These are phyloP conservation scores for Cenopis cana DNA, from an alignment of 2,888 invertebrate species.

Conservation along the genomic window DNA sequence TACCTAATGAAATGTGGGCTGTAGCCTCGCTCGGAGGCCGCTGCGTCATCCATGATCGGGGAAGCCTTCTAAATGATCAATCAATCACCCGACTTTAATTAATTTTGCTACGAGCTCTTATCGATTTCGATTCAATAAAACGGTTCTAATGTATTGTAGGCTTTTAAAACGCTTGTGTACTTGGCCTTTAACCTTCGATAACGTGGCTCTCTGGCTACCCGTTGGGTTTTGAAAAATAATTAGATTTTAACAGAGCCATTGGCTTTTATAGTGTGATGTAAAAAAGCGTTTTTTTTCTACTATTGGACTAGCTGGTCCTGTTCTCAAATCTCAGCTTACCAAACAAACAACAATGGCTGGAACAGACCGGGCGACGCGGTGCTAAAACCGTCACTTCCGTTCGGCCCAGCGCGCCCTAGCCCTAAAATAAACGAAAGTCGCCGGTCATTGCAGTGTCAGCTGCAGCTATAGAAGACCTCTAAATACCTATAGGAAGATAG, in stretches of 20 bases:
- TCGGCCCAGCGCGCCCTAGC: neutral
- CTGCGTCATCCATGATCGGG: neutral
- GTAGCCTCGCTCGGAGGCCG: neutral
- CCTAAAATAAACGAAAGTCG: neutral
- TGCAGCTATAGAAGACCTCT: neutral
- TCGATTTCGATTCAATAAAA: neutral
- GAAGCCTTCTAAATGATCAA: constrained; percentile 9
- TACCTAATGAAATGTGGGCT: constrained; percentile 1
- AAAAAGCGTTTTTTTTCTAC: too few species aligned
- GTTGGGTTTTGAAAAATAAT: too few species aligned
- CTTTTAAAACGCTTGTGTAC: too few species aligned
- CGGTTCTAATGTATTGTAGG: neutral
- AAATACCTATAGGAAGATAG: neutral
- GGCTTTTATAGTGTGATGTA: too few species aligned
- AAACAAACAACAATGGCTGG: constrained; percentile 6
- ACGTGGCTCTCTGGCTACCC: too few species aligned
- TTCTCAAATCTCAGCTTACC: neutral
- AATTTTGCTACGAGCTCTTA: constrained; percentile 9
- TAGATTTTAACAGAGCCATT: too few species aligned
- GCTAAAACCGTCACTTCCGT: constrained; percentile 17
- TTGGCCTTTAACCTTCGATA: too few species aligned
- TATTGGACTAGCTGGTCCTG: too few species aligned
- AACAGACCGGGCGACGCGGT: constrained; percentile 4
- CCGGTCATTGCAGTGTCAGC: neutral
- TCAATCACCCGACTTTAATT: constrained; percentile 1